Conservation (phyloP, 2,797 vertebrate species). For the Arctocebus calabarensis region DNA sequence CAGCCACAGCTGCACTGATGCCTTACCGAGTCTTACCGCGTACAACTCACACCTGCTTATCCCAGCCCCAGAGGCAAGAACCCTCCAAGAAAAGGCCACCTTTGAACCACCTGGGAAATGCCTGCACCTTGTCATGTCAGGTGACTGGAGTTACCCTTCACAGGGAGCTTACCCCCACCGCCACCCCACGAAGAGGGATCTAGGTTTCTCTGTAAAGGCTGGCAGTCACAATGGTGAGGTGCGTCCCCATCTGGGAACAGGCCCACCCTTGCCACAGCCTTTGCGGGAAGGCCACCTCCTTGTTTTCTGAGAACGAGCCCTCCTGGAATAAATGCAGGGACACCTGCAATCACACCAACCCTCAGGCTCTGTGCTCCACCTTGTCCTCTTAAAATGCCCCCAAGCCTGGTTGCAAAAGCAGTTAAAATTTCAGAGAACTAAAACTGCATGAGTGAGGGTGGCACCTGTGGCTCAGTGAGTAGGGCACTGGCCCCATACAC, state of each 20-base stretch:
- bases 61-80: neutral
- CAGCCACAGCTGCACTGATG: rapidly evolving
- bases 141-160: neutral
- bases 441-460: rapidly evolving
- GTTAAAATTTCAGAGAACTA: neutral
- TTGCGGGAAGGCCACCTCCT: rapidly evolving
- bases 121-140: rapidly evolving
- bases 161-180: neutral
- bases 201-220: neutral
- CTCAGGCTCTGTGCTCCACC: rapidly evolving
- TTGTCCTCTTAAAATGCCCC: neutral
- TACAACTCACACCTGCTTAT: neutral
- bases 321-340: rapidly evolving
- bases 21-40: neutral
- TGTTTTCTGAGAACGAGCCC: rapidly evolving
- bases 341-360: rapidly evolving
- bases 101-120: neutral
- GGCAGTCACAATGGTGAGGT: rapidly evolving
- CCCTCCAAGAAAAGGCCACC: neutral
- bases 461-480: too few relatives aligned
- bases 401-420: neutral
- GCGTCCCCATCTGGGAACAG: neutral
- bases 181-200: rapidly evolving
- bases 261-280: neutral
- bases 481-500: too few relatives aligned